Conservation (phyloP, 2,888 invertebrate genomes). For the Caenorhabditis sp. region DNA sequence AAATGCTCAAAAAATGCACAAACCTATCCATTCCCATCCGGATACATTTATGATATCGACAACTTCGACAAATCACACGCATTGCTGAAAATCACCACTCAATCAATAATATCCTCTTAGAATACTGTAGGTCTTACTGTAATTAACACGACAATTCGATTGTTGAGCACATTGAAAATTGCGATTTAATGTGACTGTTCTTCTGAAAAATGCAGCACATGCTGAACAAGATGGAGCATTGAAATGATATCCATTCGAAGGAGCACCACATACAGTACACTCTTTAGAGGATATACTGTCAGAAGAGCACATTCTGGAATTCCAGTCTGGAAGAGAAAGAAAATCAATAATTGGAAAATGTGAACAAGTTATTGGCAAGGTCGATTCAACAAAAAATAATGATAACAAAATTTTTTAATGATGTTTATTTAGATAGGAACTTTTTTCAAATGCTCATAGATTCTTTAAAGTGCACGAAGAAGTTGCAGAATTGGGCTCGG, state of each 20-base stretch:
- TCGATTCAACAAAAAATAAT: too few relatives aligned
- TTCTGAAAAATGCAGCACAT: slow-evolving; percentile 57
- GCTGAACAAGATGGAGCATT: slow-evolving; percentile 56
- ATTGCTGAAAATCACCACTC: slow-evolving; percentile 42
- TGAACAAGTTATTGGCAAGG: neutral
- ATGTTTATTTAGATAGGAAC: too few relatives aligned
- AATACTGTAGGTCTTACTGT: slow-evolving; percentile 26
- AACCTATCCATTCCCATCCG: slow-evolving; percentile 49
- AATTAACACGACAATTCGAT: slow-evolving; percentile 49
- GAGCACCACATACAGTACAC: slow-evolving; percentile 54
- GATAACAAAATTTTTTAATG: too few relatives aligned
- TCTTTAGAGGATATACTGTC: slow-evolving; percentile 9
- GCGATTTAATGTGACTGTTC: slow-evolving; percentile 55
- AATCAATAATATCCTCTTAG: neutral
- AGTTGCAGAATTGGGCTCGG: too few relatives aligned
- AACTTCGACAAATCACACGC: slow-evolving; percentile 57
- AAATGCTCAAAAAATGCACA: too few relatives aligned
- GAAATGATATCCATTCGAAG: slow-evolving; percentile 59
- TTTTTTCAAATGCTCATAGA: too few relatives aligned
- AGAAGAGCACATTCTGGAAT: neutral
- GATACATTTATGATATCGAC: slow-evolving; percentile 54
- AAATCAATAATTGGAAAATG: neutral
- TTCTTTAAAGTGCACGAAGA: too few relatives aligned
- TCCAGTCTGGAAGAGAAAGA: neutral
- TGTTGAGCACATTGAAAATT: slow-evolving; percentile 47